These are phyloP conservation scores for Cephus cinctus DNA, from an alignment of 1,140 invertebrate genomes.

Conservation along the genomic window DNA sequence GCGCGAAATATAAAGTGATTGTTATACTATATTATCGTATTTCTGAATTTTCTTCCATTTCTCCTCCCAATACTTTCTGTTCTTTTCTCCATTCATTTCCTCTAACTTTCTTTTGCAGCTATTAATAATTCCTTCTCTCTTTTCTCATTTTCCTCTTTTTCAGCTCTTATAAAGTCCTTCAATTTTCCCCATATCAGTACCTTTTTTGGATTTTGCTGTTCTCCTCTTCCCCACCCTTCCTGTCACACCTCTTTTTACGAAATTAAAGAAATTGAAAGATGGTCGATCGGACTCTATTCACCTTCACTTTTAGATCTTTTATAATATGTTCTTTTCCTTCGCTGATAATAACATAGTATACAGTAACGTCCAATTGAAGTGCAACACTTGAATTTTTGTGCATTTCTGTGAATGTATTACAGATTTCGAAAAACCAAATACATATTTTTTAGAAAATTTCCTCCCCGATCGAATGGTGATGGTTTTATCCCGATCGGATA, in stretches of 20 bases:
- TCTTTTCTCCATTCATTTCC: background rate
- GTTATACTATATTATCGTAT: background rate
- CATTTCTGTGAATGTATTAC: no score
- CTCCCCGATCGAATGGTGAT: no score
- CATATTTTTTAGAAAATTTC: no score
- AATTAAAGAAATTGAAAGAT: conserved; percentile 1
- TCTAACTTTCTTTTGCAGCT: no score
- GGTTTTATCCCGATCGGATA: no score
- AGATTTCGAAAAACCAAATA: no score
- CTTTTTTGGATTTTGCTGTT: background rate
- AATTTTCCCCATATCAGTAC: conserved; percentile 1
- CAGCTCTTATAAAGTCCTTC: background rate
- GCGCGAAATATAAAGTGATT: no score
- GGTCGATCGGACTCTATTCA: conserved; percentile 12
- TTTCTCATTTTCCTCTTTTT: background rate
- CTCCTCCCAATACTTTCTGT: background rate
- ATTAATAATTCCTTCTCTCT: background rate
- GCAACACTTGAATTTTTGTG: no score
- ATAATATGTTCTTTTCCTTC: conserved; percentile 1
- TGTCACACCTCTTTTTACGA: background rate
- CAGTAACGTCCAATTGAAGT: no score
- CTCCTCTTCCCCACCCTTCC: no score
- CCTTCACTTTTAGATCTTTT: background rate
- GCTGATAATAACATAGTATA: conserved; percentile 2
- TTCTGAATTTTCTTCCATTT: conserved; percentile 1